Base-by-base conservation (phyloP, 2,113 vertebrate species). In the Neotoma lepida region DNA sequence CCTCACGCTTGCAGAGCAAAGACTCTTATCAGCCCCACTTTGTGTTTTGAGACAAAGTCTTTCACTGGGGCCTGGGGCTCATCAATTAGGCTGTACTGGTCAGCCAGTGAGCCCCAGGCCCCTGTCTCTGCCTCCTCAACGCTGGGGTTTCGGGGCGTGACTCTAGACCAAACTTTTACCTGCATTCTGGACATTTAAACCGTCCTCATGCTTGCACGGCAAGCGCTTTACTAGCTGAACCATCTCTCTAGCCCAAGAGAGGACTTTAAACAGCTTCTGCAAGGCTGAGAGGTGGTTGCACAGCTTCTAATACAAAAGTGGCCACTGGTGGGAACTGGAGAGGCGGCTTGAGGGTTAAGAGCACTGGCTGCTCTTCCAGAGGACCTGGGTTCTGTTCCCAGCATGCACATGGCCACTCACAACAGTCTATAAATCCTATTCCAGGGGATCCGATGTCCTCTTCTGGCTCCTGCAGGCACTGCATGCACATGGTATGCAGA, bases 181-280 rank as follows among this genome's bases (percentile, higher is more conserved):
- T 70, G 66, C 7, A 1, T 70, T 54, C 13, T 28, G 49, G 49
- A 4, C 18, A 39, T 54, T 70, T 35, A 39, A 51, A 14, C 6
- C 1, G 24, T 9, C 4, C 46, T 17, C 6, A n/a, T 20, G 33
- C 64, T 39, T 17, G 18, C 41, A 22, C 0, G 1, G 13, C 15
- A n/a, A 8, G 22, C 1, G 2, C 61, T 66, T 24, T 35, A 35
- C 7, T 26, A 15, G 54, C 46, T 28, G 13, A 68, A 46, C 44
- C 5, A 3, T 6, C 30, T 46, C 30, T 20, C 61, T 64, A 70
- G 30, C 41, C 39, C 26, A 63, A 33, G 39, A 10, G 56, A 61
- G 2, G 3, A 58, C 12, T 24, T 22, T 13, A 84, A 61, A 44
- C 56, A 63, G n/a, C 44, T 15, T 33, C 33, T 24, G 54, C 78